Evolutionary conservation across 2,888 invertebrate genomes (phyloP), one percentile per base, ranked within the genome.

Genomic region (Chironomus riparius): DNA sequence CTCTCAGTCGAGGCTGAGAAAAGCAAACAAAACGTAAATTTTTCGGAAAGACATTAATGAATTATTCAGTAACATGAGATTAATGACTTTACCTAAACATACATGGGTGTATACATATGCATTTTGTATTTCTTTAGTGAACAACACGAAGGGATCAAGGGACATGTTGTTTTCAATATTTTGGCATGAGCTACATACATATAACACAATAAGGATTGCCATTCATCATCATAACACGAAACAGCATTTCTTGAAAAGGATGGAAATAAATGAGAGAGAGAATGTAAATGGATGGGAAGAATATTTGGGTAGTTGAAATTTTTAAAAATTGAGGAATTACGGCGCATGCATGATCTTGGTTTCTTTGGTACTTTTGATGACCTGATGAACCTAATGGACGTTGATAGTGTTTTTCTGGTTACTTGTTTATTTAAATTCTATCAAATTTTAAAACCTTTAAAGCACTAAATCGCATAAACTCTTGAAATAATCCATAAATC

Each of bases 51-150:
- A 74, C 74, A 74, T 68, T 74, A 74, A 74, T 74, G 74, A 74
- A 74, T 74, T 68, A 74, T 74, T 74, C 74, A 74, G 74, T 65
- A 74, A 74, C 74, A 74, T 47, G 74, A 74, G 74, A 74, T 74
- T 74, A 74, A 74, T 74, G 74, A 74, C 74, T 68, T 50, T 61
- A 24, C 65, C 24, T 56, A 56, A 56, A 38, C 38, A 38, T 38
- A 38, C 38, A 38, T 38, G 38, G 38, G 38, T 38, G 38, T 38
- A 10, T 38, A 38, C 38, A 38, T 38, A 10, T 38, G 38, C 56
- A 50, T 50, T 50, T 56, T 56, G n/a, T 56, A 15, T 56, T 56
- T 12, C 50, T 56, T 56, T 7, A 56, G 15, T 38, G 38, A 38
- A 38, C 10, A 38, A 38, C 38, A 38, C 10, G 38, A 38, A 38